phyloP scores from a whole-genome alignment of 1,140 invertebrate species.

The Pollicipes pollicipes region DNA sequence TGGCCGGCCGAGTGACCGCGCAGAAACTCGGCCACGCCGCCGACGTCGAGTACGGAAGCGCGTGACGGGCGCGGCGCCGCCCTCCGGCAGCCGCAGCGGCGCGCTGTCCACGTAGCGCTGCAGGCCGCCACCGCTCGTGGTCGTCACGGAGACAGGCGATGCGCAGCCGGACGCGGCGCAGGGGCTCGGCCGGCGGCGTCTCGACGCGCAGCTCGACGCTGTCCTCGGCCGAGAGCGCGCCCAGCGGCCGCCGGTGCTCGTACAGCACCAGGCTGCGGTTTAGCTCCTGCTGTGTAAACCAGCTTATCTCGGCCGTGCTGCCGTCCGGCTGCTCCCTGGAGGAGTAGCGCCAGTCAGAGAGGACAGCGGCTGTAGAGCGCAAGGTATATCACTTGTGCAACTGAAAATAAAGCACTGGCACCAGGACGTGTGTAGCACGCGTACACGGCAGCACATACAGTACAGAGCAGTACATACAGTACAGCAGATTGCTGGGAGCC shows the following conservation, averaged over 20 bases:
- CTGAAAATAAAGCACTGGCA: no score
- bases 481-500: no score
- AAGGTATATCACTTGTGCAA: no score
- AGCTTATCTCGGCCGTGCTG: not conserved
- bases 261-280: conserved; percentile 66
- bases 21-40: conserved; percentile 54
- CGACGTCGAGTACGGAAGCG: conserved; percentile 45
- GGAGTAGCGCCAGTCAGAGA: no score
- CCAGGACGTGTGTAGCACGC: no score
- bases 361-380: no score
- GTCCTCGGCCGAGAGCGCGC: conserved; percentile 60
- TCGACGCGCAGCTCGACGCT: conserved; percentile 67
- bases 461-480: no score
- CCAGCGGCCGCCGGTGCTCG: conserved; percentile 64
- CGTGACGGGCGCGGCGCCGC: conserved; percentile 44
- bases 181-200: conserved; percentile 32
- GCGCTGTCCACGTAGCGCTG: conserved; percentile 40
- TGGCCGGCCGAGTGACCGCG: conserved; percentile 43
- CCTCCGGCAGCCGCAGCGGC: conserved; percentile 58
- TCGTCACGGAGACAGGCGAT: conserved; percentile 70
- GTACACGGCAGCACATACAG: no score
- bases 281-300: conserved; percentile 69
- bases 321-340: conserved; percentile 1
- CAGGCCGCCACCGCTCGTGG: conserved; percentile 44
- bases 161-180: conserved; percentile 41